Base-by-base conservation (phyloP, 1,140 invertebrate species). In the Mactra quadrangularis region DNA sequence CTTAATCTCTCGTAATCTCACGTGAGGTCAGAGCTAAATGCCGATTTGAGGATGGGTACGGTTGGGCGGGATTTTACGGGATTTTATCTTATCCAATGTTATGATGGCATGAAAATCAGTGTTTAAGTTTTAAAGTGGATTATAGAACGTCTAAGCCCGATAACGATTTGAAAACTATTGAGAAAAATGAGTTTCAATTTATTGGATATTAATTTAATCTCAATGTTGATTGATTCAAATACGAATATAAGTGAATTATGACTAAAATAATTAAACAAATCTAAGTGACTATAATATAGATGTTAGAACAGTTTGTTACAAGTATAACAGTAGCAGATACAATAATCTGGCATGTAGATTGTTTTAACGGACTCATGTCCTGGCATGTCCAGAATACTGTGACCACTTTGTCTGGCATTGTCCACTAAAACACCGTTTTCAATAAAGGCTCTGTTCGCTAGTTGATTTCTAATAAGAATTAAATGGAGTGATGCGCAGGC, bases 161-260 rank as follows among this genome's bases (percentile, higher is more conserved):
- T 74, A 74, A 82, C 47, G 33, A 55, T 45, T 59, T 70, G 29
- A 75, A 82, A 72, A 38, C 50, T 22, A 62, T 47, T 35, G 27
- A 50, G 59, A 38, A 50, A 62, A 82, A 35, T 60, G 19, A 64
- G 47, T 71, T 74, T 75, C 71, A 82, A 82, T 74, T 74, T 75
- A 74, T 47, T 62, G 47, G 22, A 45, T 53, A 71, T 55, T 64
- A 64, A 35, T 50, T 25, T 75, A 75, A 82, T 74, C 79, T 38
- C 33, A 17, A 81, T 70, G 77, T 81, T 81, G 64, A 45, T 41
- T 52, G 62, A 31, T 35, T 35, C 50, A 76, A 76, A 76, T 76
- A 62, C 25, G 45, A 60, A 50, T 64, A 33, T 50, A 76, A 76
- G 59, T 76, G 59, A 7, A 60, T 38, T 60, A 38, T 64, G 74